Base-by-base conservation (phyloP, 1,140 invertebrate genomes). In the Procambarus virginalis region DNA sequence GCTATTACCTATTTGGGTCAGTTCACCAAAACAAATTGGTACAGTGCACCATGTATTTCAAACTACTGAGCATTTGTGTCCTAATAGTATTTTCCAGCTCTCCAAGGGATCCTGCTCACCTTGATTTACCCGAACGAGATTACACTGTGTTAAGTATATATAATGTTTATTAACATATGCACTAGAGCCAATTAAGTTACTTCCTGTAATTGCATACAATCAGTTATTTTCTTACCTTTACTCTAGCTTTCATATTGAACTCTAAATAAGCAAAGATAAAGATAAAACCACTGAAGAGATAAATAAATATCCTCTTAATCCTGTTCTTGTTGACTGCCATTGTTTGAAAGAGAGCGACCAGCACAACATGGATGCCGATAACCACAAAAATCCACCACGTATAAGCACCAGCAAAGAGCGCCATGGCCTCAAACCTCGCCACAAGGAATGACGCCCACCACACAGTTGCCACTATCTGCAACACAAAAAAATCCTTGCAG, bases 211-310 rank as follows among this genome's bases (percentile, higher is more conserved):
- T 1, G 51, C 10, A 55, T 12, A 76, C n/a, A 85, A 55, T 55
- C 8, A 55, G 8, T 3, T 58, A 58, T 60, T 17, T 58, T 14
- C 64, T 70, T 51, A 91, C 90, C 90, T 91, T 91, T 22, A 91
- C 34, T 49, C 90, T 87, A 8, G 90, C 34, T 60, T 91, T 87
- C 90, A 91, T 87, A 78, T 91, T 91, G 46, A 91, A 87, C 80
- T 91, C 82, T n/a, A 91, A 20, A 58, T 91, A 91, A 14, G 90
- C 85, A 58, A 91, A 91, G 79, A 91, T 91, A 70, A 91, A 91
- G 73, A 91, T 58, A 51, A 91, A 91, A 51, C 20, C 90, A 49
- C 79, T 86, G 58, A 91, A 91, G 64, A 91, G 80, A 55, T 87
- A 91, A 6, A 91, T 84, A 55, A 91, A 87, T n/a, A 91, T 68